Evolutionary conservation across 2,797 vertebrate genomes (phyloP), one percentile per base, ranked within the genome.

Genomic region (Karalla daura): DNA sequence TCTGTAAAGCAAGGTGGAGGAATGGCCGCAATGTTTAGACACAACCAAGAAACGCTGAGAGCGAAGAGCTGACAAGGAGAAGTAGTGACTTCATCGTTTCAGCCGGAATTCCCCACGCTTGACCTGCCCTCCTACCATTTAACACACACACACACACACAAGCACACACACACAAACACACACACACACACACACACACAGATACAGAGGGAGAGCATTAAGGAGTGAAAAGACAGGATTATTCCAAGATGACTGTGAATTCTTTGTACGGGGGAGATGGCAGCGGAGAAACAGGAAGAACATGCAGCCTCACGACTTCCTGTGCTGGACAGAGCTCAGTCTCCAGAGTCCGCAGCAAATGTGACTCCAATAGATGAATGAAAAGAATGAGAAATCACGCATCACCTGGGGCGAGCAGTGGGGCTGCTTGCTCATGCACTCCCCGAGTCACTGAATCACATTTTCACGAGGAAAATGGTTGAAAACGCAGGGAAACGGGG

Each of bases 161-260:
- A 52, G 28, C 39, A 27, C 41, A 13, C 35, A 56, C 64, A 71
- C 35, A 52, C 52, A 52, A 64, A 81, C 56, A 17, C 30, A 36
- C 24, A 70, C 44, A 51, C 56, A 59, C 55, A 32, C 39, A 27
- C 41, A 13, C 35, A 14, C 41, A 55, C 30, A 59, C 60, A 44
- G 66, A 55, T 24, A 70, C 32, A 74, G 36, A 63, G n/a, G n/a
- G n/a, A n/a, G n/a, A n/a, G n/a, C n/a, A 52, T 44, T 37, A 62
- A 70, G 44, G 74, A 85, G 77, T 91, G 80, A 93, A 84, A 86
- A 74, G 80, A 77, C 45, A 45, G 71, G 66, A 90, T 90, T 90
- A 81, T 91, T 91, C 82, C 14, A 83, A 82, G 59, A 79, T 88
- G 83, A 92, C 89, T 88, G 80, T 52, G 83, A 86, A 81, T 71